Conservation (phyloP, 2,797 vertebrate species). For the Acipenser oxyrinchus region DNA sequence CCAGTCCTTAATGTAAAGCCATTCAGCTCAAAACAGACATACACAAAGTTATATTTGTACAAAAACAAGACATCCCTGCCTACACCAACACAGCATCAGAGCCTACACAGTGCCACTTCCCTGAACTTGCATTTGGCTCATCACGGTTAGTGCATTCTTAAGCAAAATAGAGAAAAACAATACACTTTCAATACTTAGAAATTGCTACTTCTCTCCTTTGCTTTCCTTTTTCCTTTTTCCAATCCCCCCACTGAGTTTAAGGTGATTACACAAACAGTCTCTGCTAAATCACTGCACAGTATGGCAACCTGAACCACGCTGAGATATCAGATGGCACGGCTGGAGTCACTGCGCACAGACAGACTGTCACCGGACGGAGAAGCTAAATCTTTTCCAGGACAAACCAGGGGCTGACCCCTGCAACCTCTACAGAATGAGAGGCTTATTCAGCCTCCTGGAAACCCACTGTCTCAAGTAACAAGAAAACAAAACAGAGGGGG, state of each 20-base stretch:
- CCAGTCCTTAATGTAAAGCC: no score
- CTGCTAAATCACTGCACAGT: constrained; percentile 23
- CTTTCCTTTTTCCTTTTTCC: no score
- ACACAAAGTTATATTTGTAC: no score
- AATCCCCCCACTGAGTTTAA: background rate
- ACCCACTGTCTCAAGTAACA: background rate
- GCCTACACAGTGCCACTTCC: no score
- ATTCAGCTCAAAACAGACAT: no score
- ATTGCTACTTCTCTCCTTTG: constrained; percentile 1
- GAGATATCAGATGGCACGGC: constrained; percentile 36
- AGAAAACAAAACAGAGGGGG: background rate
- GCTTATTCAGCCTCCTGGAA: background rate
- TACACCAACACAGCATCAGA: no score
- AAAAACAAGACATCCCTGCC: no score
- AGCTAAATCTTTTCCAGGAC: constrained; percentile 6
- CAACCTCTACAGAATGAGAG: background rate
- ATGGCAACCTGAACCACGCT: constrained; percentile 34
- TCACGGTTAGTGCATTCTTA: no score
- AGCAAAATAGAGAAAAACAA: no score
- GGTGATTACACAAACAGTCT: background rate
- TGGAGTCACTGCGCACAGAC: constrained; percentile 40
- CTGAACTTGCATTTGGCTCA: no score
- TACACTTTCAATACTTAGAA: constrained; percentile 24
- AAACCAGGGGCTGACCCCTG: background rate
- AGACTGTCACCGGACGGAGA: constrained; percentile 33